Conservation (phyloP, 2,888 invertebrate species). For the Epinotia bilunana region DNA sequence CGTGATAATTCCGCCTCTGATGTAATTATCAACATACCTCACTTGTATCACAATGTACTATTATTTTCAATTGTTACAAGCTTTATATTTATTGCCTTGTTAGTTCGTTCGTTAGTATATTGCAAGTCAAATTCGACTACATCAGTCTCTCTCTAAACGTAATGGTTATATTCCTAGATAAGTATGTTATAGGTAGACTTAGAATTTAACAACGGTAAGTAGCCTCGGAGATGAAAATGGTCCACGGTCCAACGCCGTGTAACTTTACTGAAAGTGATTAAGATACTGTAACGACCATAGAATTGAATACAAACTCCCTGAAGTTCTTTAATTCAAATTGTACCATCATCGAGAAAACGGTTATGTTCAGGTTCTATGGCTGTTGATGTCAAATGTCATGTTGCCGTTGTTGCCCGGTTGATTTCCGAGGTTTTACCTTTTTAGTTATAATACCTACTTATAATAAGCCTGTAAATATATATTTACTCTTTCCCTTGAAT, state of each 20-base stretch:
- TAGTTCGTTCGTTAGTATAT: too few relatives aligned
- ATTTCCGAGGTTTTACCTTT: constrained; percentile 17
- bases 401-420: constrained; percentile 7
- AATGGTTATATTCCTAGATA: too few relatives aligned
- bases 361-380: neutral
- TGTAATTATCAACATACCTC: too few relatives aligned
- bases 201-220: too few relatives aligned
- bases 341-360: constrained; percentile 3
- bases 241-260: neutral
- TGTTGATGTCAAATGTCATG: constrained; percentile 9
- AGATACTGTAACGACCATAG: neutral
- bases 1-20: too few relatives aligned
- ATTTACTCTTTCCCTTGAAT: too few relatives aligned
- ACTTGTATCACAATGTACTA: too few relatives aligned
- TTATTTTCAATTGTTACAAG: too few relatives aligned
- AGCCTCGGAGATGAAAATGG: neutral
- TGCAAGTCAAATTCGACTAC: neutral
- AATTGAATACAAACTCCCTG: neutral
- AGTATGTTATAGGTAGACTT: too few relatives aligned
- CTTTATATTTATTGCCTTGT: too few relatives aligned
- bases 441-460: neutral
- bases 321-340: constrained; percentile 1
- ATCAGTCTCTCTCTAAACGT: too few relatives aligned
- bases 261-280: neutral
- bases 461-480: too few relatives aligned